Evolutionary conservation across 2,113 vertebrate species (phyloP).

Genomic region (Saguinus imperator): DNA sequence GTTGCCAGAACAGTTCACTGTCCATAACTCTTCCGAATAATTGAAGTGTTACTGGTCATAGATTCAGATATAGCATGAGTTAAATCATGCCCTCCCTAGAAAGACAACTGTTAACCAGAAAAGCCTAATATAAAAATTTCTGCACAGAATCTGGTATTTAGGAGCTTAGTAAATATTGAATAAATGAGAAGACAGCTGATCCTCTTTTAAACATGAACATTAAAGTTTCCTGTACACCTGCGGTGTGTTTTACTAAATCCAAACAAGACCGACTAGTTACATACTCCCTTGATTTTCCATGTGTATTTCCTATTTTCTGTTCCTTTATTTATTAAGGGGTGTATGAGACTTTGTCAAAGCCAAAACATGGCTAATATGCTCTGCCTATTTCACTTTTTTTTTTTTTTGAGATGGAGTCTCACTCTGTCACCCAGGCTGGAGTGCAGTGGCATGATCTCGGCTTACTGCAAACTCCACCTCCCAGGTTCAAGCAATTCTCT

Average conservation of each 20-base stretch:
- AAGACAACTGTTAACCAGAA: not conserved
- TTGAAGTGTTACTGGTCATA: not conserved
- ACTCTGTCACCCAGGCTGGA: no score
- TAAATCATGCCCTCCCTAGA: not conserved
- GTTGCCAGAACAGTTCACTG: not conserved
- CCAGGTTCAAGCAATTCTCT: no score
- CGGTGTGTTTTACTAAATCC: not conserved
- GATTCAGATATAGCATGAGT: not conserved
- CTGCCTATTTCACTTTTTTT: not conserved
- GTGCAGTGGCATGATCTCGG: no score
- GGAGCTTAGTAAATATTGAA: conserved; percentile 5
- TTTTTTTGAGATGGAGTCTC: no score
- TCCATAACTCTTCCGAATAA: not conserved
- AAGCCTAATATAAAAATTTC: not conserved
- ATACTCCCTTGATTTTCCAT: not conserved
- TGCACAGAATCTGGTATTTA: not conserved
- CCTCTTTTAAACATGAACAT: not conserved
- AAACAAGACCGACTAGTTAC: not conserved
- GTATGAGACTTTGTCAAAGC: not conserved
- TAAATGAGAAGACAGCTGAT: not conserved
- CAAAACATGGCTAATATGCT: not conserved
- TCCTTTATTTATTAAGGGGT: not conserved
- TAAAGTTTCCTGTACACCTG: not conserved
- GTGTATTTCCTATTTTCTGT: not conserved
- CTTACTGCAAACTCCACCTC: no score